Conservation (phyloP, 1,140 invertebrate species). For the Drosophila pruinosa region DNA sequence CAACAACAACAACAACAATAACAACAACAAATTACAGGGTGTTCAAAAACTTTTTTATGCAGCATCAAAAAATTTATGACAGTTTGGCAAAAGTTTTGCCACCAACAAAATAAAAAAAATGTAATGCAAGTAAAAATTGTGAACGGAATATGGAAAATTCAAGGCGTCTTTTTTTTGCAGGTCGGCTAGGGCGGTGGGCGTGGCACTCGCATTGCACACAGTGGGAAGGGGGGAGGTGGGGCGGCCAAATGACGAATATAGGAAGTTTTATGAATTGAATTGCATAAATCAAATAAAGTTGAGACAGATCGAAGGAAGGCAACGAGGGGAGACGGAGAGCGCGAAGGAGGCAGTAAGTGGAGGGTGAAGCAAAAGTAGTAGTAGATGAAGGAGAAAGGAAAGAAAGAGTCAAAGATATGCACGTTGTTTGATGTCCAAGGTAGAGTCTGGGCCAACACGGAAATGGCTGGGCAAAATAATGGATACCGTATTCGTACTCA, state of each 20-base stretch:
- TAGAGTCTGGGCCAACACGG: conserved; percentile 53
- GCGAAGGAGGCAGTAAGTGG: not conserved
- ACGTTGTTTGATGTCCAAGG: conserved; percentile 11
- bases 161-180: no score
- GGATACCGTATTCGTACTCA: conserved; percentile 16
- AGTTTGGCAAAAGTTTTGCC: conserved; percentile 70
- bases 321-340: not conserved
- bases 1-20: conserved; percentile 2
- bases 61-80: conserved; percentile 79
- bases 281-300: conserved; percentile 76
- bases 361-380: not conserved
- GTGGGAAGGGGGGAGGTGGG: no score
- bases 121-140: conserved; percentile 49
- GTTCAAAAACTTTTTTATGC: conserved; percentile 59
- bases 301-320: not conserved
- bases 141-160: conserved; percentile 14
- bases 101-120: conserved; percentile 9
- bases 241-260: conserved; percentile 39
- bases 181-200: no score
- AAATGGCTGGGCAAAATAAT: conserved; percentile 59
- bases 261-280: conserved; percentile 80
- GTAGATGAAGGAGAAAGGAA: not conserved
- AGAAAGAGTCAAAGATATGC: not conserved
- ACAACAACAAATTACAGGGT: not conserved
- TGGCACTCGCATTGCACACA: conserved; percentile 23